Conservation (phyloP, 2,113 vertebrate genomes). For the Neodon shergylaensis region DNA sequence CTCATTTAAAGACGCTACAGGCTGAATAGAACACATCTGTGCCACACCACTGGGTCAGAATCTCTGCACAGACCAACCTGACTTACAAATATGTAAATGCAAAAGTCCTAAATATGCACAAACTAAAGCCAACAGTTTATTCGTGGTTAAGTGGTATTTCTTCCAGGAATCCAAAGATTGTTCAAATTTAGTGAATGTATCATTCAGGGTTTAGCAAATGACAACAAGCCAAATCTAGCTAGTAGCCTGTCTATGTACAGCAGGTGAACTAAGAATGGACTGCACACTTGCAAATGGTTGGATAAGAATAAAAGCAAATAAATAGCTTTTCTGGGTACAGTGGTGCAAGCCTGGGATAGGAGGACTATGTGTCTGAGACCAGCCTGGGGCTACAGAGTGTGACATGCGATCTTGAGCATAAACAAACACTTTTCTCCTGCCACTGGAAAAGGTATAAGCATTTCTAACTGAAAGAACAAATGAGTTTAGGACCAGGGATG, state of each 20-base stretch:
- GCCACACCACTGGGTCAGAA: neutral
- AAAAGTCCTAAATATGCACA: slow-evolving; percentile 27
- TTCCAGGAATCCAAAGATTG: slow-evolving; percentile 36
- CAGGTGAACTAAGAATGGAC: neutral
- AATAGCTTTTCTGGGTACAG: neutral
- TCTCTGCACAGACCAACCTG: neutral
- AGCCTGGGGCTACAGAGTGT: neutral
- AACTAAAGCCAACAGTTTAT: slow-evolving; percentile 24
- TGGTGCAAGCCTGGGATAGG: neutral
- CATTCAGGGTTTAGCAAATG: neutral
- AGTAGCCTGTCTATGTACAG: neutral
- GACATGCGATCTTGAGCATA: neutral
- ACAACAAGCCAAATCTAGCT: neutral
- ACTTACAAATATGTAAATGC: neutral
- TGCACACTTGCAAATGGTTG: slow-evolving; percentile 7
- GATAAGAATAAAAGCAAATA: neutral
- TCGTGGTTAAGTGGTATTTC: slow-evolving; percentile 17
- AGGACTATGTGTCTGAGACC: too few species aligned
- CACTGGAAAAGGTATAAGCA: neutral
- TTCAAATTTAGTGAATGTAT: neutral
- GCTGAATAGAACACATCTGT: neutral
- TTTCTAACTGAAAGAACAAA: slow-evolving; percentile 19
- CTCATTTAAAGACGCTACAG: neutral
- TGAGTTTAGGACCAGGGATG: neutral
- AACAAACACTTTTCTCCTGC: neutral